Evolutionary conservation across 2,888 invertebrate genomes (phyloP), one percentile per base, ranked within the genome.

Genomic region (Scaptomyza tumidula): DNA sequence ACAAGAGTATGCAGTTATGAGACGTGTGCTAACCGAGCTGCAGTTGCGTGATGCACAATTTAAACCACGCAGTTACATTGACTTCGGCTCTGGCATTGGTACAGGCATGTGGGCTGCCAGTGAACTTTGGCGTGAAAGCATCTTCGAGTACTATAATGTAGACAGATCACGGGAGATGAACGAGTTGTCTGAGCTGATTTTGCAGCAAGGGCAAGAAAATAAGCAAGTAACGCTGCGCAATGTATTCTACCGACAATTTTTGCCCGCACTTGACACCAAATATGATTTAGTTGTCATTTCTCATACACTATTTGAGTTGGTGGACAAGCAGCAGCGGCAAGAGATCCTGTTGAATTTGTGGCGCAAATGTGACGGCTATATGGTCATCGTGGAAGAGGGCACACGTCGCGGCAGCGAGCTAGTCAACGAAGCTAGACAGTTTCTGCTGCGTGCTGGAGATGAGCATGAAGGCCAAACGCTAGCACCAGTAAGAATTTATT

Each of bases 71-170:
- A 94, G 94, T 54, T 94, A 97, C 75, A 96, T 98, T 80, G 98
- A 99, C 92, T 98, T 97, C 91, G 99, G 98, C 0, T 97, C 98
- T 6, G 99, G 99, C 0, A 92, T 97, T 5, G 98, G 98, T 0
- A 96, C 97, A 0, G 96, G 95, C 0, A 94, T 95, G 57, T 98
- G 98, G 98, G 98, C 97, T 0, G 94, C 95, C 0, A 95, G 95
- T 81, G 91, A 93, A 4, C 93, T 94, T 14, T 99, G 98, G 98
- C 93, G 93, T 9, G 92, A 94, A 0, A 91, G 94, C 19, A 93
- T 98, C 33, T 94, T 93, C 84, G 98, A 99, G 92, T 97, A 96
- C 90, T 96, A 95, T 79, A 96, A 96, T 89, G 96, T 98, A 0
- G 99, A 99, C 88, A 92, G 94, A 6, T 98, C 98, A 0, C 88